These are phyloP conservation scores for Entomyzon cyanotis DNA, from an alignment of 2,113 vertebrate species.

Conservation along the genomic window DNA sequence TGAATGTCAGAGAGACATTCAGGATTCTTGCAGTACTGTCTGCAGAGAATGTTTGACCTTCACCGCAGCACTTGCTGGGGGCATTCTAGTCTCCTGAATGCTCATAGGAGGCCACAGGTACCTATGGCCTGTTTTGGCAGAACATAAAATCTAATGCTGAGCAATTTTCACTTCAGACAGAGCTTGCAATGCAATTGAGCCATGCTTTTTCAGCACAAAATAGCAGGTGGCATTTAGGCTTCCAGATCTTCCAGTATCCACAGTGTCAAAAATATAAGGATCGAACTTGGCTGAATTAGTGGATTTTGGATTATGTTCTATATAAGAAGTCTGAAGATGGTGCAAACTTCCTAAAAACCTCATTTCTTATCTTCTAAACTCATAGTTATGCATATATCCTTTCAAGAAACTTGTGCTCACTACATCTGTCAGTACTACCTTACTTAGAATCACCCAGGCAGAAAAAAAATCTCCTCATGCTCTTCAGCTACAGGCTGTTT, in stretches of 20 bases:
- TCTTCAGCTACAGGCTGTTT: neutral
- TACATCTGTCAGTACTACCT: neutral
- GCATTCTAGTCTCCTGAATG: conserved; percentile 18
- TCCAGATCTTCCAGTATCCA: neutral
- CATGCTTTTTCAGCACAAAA: neutral
- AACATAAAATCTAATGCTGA: neutral
- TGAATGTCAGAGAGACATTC: conserved; percentile 57
- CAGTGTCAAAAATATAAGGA: neutral
- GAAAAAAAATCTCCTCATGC: neutral
- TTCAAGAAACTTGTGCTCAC: neutral
- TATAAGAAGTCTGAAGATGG: neutral
- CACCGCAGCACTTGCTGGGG: conserved; percentile 31
- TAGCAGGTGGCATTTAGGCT: neutral
- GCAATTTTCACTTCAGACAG: neutral
- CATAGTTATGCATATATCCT: neutral
- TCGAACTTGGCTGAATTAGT: neutral
- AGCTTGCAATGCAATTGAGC: neutral
- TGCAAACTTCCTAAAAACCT: neutral
- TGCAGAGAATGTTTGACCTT: conserved; percentile 56
- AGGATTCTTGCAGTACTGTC: conserved; percentile 3
- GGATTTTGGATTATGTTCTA: neutral
- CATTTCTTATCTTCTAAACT: neutral
- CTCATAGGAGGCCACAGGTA: conserved; percentile 9
- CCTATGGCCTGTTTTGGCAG: conserved; percentile 4
- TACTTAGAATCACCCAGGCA: neutral